Conservation (phyloP, 2,888 invertebrate genomes). For the Aspidiotus rigidus region DNA sequence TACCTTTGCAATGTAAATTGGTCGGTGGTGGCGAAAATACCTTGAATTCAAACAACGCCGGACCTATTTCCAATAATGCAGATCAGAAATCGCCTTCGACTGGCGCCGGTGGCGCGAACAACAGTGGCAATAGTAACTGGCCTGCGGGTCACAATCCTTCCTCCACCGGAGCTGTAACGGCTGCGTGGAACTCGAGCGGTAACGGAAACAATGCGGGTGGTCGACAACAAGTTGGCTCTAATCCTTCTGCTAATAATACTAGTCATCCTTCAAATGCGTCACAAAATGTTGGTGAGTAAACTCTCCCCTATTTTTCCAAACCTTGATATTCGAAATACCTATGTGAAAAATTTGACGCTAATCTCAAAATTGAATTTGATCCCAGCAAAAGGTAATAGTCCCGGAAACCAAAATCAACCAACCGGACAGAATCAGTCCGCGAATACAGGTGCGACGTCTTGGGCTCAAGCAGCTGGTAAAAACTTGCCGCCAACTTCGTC, state of each 20-base stretch:
- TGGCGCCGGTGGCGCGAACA: constrained; percentile 40
- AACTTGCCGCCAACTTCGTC: constrained; percentile 42
- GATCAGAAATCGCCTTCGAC: constrained; percentile 20
- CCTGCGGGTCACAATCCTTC: constrained; percentile 35
- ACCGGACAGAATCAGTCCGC: constrained; percentile 20
- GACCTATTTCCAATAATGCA: constrained; percentile 33
- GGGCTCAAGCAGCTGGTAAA: constrained; percentile 50
- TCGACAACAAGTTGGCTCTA: constrained; percentile 35
- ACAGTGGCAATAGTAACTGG: constrained; percentile 38
- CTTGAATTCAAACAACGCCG: constrained; percentile 50
- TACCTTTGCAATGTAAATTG: constrained; percentile 55
- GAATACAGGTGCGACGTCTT: constrained; percentile 40
- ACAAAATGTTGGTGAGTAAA: constrained; percentile 32
- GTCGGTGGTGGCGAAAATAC: constrained; percentile 74
- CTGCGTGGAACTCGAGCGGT: constrained; percentile 23
- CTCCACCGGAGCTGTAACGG: constrained; percentile 10
- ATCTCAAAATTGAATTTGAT: too few species aligned
- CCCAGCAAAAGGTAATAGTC: not conserved
- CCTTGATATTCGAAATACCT: too few species aligned
- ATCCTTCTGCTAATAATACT: constrained; percentile 36
- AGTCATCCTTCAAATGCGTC: constrained; percentile 36
- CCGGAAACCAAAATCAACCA: constrained; percentile 21
- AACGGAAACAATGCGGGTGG: constrained; percentile 29
- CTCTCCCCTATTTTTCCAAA: not conserved
- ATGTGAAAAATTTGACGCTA: too few species aligned